A percentile compares a stretch with the other conserved stretches of the same genome.
Evolutionary conservation across 2,113 vertebrate genomes (phyloP).

Genomic region (Hemiscyllium ocellatum): DNA sequence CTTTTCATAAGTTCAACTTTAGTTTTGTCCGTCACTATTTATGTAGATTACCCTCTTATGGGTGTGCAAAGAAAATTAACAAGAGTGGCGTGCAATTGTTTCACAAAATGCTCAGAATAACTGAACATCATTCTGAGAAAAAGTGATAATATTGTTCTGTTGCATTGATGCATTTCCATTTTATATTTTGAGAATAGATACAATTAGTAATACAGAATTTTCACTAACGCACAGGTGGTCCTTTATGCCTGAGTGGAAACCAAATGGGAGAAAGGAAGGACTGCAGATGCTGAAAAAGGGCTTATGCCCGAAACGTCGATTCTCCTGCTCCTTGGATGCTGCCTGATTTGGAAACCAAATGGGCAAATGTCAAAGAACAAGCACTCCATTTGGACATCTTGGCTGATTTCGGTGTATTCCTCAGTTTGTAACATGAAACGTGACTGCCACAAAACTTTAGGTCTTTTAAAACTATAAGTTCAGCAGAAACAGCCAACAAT

Average conservation of each 20-base stretch:
- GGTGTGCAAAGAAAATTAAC: too few species aligned
- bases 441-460: too few species aligned
- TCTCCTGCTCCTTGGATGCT: too few species aligned
- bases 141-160: background rate
- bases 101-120: background rate
- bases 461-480: background rate
- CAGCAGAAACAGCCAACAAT: background rate
- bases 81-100: too few species aligned
- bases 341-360: background rate
- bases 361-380: background rate
- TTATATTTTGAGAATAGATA: background rate
- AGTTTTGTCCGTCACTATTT: too few species aligned
- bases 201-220: background rate
- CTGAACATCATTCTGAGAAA: background rate
- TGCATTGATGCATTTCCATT: background rate
- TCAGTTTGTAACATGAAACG: background rate
- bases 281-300: too few species aligned
- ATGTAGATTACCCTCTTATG: too few species aligned
- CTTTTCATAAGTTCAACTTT: background rate
- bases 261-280: too few species aligned
- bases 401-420: background rate
- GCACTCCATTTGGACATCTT: background rate
- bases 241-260: background rate
- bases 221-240: background rate
- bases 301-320: too few species aligned